phyloP scores from a whole-genome alignment of 2,888 invertebrate species.

The Platerodrilus igneus region DNA sequence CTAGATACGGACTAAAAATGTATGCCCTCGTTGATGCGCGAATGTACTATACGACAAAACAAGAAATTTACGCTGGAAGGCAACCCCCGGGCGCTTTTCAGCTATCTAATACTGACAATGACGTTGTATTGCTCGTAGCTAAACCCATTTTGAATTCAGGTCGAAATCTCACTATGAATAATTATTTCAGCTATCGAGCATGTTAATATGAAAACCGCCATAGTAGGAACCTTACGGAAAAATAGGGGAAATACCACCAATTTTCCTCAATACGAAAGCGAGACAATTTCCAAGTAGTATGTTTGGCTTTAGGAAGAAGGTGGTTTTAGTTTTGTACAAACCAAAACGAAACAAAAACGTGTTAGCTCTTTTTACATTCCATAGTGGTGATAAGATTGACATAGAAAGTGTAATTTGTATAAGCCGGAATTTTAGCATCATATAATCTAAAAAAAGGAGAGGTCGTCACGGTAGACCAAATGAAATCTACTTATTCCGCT shows the following conservation, averaged over 20 bases:
- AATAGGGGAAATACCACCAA: slow-evolving; percentile 7
- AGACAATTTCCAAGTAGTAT: slow-evolving; percentile 1
- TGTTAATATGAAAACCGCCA: neutral
- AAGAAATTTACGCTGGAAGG: neutral
- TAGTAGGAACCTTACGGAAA: slow-evolving; percentile 2
- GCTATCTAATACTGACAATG: too few species aligned
- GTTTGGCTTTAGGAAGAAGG: too few species aligned
- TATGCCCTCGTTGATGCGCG: slow-evolving; percentile 2
- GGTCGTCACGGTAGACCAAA: too few species aligned
- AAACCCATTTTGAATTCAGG: slow-evolving; percentile 17
- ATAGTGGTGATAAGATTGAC: too few species aligned
- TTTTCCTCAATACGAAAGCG: neutral
- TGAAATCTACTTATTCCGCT: too few species aligned
- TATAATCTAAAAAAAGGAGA: too few species aligned
- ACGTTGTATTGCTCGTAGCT: slow-evolving; percentile 13
- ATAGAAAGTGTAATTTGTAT: too few species aligned
- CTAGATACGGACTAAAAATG: slow-evolving; percentile 3
- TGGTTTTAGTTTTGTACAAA: too few species aligned
- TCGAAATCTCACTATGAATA: slow-evolving; percentile 23
- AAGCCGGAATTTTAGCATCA: too few species aligned
- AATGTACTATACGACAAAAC: slow-evolving; percentile 1
- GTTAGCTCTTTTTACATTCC: too few species aligned
- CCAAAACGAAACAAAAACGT: too few species aligned
- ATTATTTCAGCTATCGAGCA: slow-evolving; percentile 8
- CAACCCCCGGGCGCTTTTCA: neutral